Conservation (phyloP, 2,888 invertebrate species). For the Octodonta nipae region DNA sequence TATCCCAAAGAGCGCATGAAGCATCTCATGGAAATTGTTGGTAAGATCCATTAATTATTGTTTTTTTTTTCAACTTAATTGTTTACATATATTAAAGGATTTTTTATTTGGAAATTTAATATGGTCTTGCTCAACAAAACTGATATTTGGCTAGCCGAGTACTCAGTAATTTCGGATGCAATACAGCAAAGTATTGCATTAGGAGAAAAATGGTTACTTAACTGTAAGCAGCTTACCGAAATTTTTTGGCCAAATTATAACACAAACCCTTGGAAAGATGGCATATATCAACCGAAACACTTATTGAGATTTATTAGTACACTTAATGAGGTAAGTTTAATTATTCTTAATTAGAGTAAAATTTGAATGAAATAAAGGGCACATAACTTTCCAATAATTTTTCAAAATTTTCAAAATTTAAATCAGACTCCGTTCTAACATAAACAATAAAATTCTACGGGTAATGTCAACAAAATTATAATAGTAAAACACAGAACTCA, state of each 20-base stretch:
- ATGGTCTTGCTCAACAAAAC: slow-evolving; percentile 30
- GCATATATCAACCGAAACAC: slow-evolving; percentile 53
- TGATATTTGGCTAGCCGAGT: slow-evolving; percentile 51
- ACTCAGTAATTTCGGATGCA: slow-evolving; percentile 38
- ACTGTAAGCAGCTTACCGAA: slow-evolving; percentile 69
- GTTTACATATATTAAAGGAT: too few species aligned
- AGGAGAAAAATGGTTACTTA: slow-evolving; percentile 66
- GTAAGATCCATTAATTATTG: too few species aligned
- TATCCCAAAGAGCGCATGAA: slow-evolving; percentile 78
- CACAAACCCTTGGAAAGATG: slow-evolving; percentile 75
- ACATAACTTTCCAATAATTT: too few species aligned
- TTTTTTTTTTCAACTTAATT: too few species aligned
- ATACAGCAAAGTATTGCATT: slow-evolving; percentile 40
- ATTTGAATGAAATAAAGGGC: background rate
- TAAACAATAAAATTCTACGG: too few species aligned
- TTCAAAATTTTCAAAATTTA: too few species aligned
- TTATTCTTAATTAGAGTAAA: background rate
- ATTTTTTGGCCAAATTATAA: slow-evolving; percentile 88
- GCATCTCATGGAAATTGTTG: slow-evolving; percentile 73
- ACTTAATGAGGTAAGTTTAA: slow-evolving; percentile 47
- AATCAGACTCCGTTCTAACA: too few species aligned
- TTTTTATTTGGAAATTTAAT: slow-evolving; percentile 24
- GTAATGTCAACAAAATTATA: too few species aligned
- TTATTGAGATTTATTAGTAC: slow-evolving; percentile 49
- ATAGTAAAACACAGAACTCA: too few species aligned